Evolutionary conservation across 2,113 vertebrate genomes (phyloP), one percentile per base, ranked within the genome.

Genomic region (Pollimyrus isidori): DNA sequence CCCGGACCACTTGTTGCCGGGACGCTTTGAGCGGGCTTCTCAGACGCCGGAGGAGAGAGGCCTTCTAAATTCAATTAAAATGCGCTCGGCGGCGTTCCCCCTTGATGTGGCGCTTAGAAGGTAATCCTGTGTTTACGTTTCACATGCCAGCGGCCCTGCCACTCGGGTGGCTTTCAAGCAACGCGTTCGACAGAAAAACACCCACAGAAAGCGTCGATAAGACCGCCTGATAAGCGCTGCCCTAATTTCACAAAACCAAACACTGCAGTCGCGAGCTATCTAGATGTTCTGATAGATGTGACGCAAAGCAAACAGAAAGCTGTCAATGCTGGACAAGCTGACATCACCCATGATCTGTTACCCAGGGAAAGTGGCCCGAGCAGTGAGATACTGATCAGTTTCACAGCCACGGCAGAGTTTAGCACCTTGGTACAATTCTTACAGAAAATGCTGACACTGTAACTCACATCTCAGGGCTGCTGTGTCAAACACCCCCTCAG

Each of bases 401-500:
- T 52, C 84, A n/a, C 4, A 49, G 49, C 39, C 30, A 85, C 69
- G 45, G 46, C 88, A 89, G 73, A 94, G 93, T 95, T 90, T 94
- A 93, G 87, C 92, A 94, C 90, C 0, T 21, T 87, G 90, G 91
- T 93, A 89, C 89, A 91, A 94, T 90, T 89, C 92, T 91, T 91
- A 90, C 88, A 73, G 82, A 91, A 93, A 94, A 91, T 91, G 90
- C 93, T 94, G 94, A 94, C 90, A 56, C 90, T 80, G 86, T 88
- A 93, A 90, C 62, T 88, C 42, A 93, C 88, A 88, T 91, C 80
- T 80, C 86, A 56, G 87, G 84, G 90, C 50, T 11, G 48, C 86
- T 46, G 1, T 73, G 48, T 86, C 88, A 92, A 91, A 17, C 48
- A 7, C 76, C 82, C 10, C 46, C 39, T 52, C 49, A 39, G 39